A percentile compares a stretch with the other conserved stretches of the same genome.
These are phyloP conservation scores for Fregetta grallaria DNA, from an alignment of 2,113 vertebrate species.

Conservation along the genomic window DNA sequence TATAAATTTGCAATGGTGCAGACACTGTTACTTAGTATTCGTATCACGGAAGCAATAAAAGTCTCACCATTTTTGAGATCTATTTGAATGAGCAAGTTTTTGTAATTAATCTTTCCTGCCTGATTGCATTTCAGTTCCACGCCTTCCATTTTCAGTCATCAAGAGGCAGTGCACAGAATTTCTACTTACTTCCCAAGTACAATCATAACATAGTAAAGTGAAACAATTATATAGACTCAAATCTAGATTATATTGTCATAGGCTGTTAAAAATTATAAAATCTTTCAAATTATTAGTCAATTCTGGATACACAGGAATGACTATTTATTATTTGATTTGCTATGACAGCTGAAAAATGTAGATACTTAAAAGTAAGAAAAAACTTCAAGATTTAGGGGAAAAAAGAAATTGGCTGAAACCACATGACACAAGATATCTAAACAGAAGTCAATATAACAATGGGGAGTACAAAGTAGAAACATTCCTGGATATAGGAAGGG, in stretches of 20 bases:
- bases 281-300: not conserved
- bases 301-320: not conserved
- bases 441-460: not conserved
- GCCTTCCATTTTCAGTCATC: constrained; percentile 30
- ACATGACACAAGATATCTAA: not conserved
- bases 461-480: not conserved
- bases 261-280: not conserved
- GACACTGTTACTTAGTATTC: constrained; percentile 17
- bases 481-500: not conserved
- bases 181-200: constrained; percentile 1
- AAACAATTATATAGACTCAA: not conserved
- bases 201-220: not conserved
- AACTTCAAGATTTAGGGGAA: not conserved
- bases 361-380: not conserved
- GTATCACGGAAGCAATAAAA: not conserved
- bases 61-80: not conserved
- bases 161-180: not conserved
- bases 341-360: not conserved
- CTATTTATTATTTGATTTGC: not conserved
- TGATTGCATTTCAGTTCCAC: constrained; percentile 35
- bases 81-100: constrained; percentile 12
- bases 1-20: not conserved
- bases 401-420: not conserved
- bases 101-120: constrained; percentile 50
- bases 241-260: not conserved